Evolutionary conservation across 2,113 vertebrate species (phyloP).

Genomic region (Gavia stellata): DNA sequence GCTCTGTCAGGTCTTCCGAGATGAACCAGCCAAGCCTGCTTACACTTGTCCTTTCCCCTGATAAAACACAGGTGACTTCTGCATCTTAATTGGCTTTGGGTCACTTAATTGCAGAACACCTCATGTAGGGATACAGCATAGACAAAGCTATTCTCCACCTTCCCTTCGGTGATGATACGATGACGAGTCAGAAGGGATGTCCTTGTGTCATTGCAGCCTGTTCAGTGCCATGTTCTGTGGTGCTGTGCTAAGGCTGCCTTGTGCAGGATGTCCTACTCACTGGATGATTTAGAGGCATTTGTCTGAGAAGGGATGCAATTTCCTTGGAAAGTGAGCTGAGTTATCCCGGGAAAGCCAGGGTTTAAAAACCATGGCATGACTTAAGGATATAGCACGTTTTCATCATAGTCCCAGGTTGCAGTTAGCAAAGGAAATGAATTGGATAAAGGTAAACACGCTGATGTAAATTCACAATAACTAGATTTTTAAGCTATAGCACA

Average conservation of each 20-base stretch:
- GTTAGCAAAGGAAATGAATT: not conserved
- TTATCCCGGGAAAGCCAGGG: not conserved
- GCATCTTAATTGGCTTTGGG: not conserved
- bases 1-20: not conserved
- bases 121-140: not conserved
- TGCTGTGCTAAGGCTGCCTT: slow-evolving; percentile 42
- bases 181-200: slow-evolving; percentile 85
- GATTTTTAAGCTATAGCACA: accelerated
- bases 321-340: not conserved
- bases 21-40: not conserved
- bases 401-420: not conserved
- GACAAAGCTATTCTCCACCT: not conserved
- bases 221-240: slow-evolving; percentile 75
- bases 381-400: accelerated
- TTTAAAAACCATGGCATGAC: not conserved
- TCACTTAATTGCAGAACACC: not conserved
- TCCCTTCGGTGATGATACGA: slow-evolving; percentile 84
- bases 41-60: not conserved
- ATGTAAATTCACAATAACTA: not conserved
- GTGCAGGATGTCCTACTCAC: slow-evolving; percentile 34
- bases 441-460: not conserved
- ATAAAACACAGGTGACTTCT: not conserved
- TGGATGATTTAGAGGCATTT: slow-evolving; percentile 87
- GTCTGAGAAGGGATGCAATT: slow-evolving; percentile 81
- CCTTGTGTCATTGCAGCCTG: slow-evolving; percentile 27